Percentiles rank a stretch among this genome's conserved stretches.
Conservation (phyloP, 2,888 invertebrate genomes). For the Ceramica pisi region DNA sequence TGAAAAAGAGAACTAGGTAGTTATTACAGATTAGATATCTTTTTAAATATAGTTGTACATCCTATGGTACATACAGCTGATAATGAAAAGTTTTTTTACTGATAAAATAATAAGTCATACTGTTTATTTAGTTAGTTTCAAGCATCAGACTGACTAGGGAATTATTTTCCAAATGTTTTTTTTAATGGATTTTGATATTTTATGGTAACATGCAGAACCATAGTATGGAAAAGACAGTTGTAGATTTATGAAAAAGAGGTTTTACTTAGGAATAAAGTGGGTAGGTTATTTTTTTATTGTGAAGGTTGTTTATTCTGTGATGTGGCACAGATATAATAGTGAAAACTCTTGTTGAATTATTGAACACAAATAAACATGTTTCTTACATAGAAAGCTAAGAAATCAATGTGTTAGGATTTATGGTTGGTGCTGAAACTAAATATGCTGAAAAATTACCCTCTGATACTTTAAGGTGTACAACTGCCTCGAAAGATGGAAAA, state of each 20-base stretch:
- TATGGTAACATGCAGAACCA: neutral
- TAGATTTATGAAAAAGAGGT: neutral
- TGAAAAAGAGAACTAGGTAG: neutral
- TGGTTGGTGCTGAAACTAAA: neutral
- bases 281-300: neutral
- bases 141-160: neutral
- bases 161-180: neutral
- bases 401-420: neutral
- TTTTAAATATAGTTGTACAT: neutral
- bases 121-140: constrained; percentile 23
- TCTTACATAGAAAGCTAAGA: neutral
- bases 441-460: too few species aligned
- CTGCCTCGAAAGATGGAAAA: constrained; percentile 5
- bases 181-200: neutral
- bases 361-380: neutral
- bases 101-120: constrained; percentile 16
- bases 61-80: neutral
- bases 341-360: neutral
- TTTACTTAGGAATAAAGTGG: neutral
- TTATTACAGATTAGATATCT: constrained; percentile 1
- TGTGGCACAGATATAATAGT: neutral
- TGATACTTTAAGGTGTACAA: neutral
- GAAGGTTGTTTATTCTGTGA: neutral
- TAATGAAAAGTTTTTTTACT: neutral
- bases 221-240: neutral